Percentiles rank a stretch among this genome's conserved stretches.
Conservation (phyloP, 2,797 vertebrate genomes). For the Scyliorhinus canicula region DNA sequence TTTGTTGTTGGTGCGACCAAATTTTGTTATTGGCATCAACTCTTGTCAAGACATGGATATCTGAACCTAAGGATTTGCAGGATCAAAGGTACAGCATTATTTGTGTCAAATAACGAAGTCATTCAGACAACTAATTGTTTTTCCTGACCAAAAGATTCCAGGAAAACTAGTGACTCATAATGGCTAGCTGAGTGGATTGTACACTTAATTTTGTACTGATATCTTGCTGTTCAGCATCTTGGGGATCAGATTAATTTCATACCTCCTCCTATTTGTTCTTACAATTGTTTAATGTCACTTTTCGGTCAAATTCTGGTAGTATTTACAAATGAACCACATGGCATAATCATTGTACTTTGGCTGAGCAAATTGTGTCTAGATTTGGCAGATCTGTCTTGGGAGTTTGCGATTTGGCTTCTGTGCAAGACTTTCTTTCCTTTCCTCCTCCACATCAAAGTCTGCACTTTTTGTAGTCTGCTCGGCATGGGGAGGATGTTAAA, state of each 20-base stretch:
- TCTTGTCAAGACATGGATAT: too few relatives aligned
- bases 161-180: background rate
- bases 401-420: background rate
- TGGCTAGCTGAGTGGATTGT: background rate
- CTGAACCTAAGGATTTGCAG: too few relatives aligned
- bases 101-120: background rate
- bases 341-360: background rate
- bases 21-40: too few relatives aligned
- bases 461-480: background rate
- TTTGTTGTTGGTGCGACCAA: too few relatives aligned
- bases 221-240: background rate
- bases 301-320: too few relatives aligned
- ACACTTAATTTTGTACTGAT: background rate
- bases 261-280: background rate
- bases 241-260: background rate
- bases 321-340: background rate
- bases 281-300: background rate
- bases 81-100: background rate
- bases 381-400: background rate
- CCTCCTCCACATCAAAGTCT: background rate
- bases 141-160: background rate
- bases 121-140: background rate
- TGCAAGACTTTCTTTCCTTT: background rate
- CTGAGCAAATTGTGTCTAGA: background rate
- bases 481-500: background rate